Base-by-base conservation (phyloP, 2,113 vertebrate genomes). In the Coryphaenoides rupestris region DNA sequence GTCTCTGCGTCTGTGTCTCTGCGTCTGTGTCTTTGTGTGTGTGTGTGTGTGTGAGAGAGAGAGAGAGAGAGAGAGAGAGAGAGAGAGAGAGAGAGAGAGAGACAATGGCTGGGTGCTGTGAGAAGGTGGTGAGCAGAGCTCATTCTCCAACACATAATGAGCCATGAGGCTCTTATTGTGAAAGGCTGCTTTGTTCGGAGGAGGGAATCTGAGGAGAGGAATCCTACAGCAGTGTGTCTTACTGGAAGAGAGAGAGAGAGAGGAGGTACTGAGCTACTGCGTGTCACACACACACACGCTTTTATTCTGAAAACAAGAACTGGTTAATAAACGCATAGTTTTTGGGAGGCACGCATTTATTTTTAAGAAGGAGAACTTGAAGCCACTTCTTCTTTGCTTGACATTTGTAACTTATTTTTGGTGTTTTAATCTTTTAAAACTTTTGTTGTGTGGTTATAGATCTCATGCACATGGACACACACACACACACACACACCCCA, bases 61-160 rank as follows among this genome's bases (percentile, higher is more conserved):
- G 87, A 84, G 82, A 84, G 75, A 81, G 73, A 10, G 63, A 77
- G 57, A 68, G 60, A 86, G 87, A 84, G 82, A 84, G 75, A 81
- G 33, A 9, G 33, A 1, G 33, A 9, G 33, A 12, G 87, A 84
- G 82, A 84, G 75, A 81, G 73, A 10, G 63, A 77, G 57, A 68
- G 60, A 86, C 86, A 89, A 89, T 86, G 81, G 83, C 72, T 78
- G 58, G 67, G 6, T 40, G 33, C 65, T 80, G 75, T 84, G 75
- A 85, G 81, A 50, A 78, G 82, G 76, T 82, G 81, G 82, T 78
- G 68, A 78, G 79, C 63, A 69, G 60, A 65, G 59, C 68, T 59
- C 73, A 54, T n/a, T 69, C 65, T 46, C 49, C 57, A 14, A 40
- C 33, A 40, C 33, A 40, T 40, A 40, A 40, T 40, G n/a, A n/a